Conservation (phyloP, 2,888 invertebrate species). For the Lasioglossum pauxillum region DNA sequence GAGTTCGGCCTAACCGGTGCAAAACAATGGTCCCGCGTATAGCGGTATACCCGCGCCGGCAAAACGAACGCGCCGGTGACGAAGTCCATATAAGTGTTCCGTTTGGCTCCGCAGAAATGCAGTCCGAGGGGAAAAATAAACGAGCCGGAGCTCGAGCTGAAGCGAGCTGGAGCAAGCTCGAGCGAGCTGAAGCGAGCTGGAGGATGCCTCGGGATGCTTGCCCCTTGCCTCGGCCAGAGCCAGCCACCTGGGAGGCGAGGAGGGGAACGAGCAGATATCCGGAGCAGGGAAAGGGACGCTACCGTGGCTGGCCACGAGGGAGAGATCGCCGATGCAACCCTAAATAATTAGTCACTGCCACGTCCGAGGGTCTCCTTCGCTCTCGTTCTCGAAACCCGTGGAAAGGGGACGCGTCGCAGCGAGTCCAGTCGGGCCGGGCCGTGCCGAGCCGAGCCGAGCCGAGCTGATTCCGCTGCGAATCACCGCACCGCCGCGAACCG, state of each 20-base stretch:
- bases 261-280: conserved; percentile 40
- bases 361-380: conserved; percentile 69
- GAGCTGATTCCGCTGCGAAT: conserved; percentile 23
- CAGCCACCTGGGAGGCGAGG: conserved; percentile 17
- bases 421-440: background rate
- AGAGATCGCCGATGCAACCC: conserved; percentile 77
- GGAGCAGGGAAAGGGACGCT: conserved; percentile 35
- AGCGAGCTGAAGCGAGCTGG: conserved; percentile 19
- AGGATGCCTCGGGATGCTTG: conserved; percentile 53
- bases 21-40: conserved; percentile 82
- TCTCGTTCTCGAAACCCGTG: conserved; percentile 30
- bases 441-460: background rate
- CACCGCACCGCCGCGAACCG: conserved; percentile 15
- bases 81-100: conserved; percentile 84
- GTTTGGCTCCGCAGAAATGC: conserved; percentile 83
- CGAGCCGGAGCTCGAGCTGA: conserved; percentile 58
- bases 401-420: conserved; percentile 39
- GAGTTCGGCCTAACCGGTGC: conserved; percentile 78
- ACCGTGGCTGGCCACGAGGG: conserved; percentile 49
- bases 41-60: conserved; percentile 81
- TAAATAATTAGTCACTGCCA: conserved; percentile 84
- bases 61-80: conserved; percentile 81
- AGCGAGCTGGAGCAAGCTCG: conserved; percentile 16
- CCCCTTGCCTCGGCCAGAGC: conserved; percentile 8
- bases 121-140: conserved; percentile 81